Evolutionary conservation across 2,888 invertebrate genomes (phyloP), one percentile per base, ranked within the genome.

Genomic region (Nysson spinosus): DNA sequence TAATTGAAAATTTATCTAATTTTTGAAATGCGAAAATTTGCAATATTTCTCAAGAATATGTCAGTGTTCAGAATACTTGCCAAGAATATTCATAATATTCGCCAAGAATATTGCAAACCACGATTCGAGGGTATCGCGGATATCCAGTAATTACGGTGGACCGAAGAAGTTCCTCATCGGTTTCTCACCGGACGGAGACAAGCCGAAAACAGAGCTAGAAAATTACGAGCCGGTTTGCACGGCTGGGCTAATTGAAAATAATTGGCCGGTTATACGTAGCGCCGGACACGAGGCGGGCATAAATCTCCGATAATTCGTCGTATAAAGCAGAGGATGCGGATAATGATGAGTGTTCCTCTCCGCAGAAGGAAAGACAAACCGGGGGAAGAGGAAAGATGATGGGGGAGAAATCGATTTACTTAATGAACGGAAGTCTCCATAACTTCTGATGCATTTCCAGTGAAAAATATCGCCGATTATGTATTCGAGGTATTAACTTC

Each of bases 171-270:
- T 34, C 26, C 40, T 55, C 28, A 26, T 24, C 14, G 30, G 11
- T 52, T 0, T 32, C 32, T 34, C 52, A 12, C 6, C n/a, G 19
- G 20, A 20, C 20, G 40, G 42, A 42, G 51, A 37, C 65, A 49
- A 44, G 42, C 61, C 74, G 58, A 75, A 75, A 75, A 75, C 56
- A 69, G 66, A 65, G 52, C 57, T 69, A 72, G 63, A 37, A 62
- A 75, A 75, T 72, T 72, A 72, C 54, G 72, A 69, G 47, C 52
- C 58, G 61, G 44, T 56, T 57, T 46, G 43, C 56, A 52, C 60
- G 70, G 60, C 32, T 34, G 42, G 44, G 75, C 66, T 78, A 78
- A 78, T 78, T 78, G 78, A 78, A 78, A 78, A 78, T 78, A 78
- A 78, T 78, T 76, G 76, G 69, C 54, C 69, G 75, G 70, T 70